Evolutionary conservation across 2,888 invertebrate species (phyloP).

Genomic region (Apotomis turbidana): DNA sequence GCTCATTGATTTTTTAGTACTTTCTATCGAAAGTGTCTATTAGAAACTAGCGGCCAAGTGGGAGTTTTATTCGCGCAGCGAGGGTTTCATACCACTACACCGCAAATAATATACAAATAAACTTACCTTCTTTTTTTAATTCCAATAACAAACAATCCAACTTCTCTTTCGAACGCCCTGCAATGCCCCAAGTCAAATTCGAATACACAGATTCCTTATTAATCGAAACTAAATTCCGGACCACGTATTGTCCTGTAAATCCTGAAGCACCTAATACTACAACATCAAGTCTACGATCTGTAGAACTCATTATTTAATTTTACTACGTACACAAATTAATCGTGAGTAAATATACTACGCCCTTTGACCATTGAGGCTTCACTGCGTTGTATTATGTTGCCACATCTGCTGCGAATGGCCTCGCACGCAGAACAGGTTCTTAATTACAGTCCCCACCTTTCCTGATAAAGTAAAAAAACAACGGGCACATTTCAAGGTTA

Average conservation of each 20-base stretch:
- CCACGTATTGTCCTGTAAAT: conserved; percentile 55
- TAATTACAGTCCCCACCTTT: too few relatives aligned
- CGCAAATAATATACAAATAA: background rate
- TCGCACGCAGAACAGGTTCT: too few relatives aligned
- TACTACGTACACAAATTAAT: background rate
- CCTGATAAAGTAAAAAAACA: too few relatives aligned
- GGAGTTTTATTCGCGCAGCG: too few relatives aligned
- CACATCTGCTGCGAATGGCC: too few relatives aligned
- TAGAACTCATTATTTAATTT: conserved; percentile 1
- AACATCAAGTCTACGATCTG: conserved; percentile 50
- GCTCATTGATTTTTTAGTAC: too few relatives aligned
- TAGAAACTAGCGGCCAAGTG: too few relatives aligned
- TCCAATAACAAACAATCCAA: conserved; percentile 53
- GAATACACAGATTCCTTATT: conserved; percentile 46
- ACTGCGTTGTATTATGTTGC: too few relatives aligned
- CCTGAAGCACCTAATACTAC: conserved; percentile 60
- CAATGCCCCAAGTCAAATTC: conserved; percentile 53
- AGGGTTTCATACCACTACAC: too few relatives aligned
- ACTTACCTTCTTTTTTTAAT: conserved; percentile 47
- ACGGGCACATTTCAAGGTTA: too few relatives aligned
- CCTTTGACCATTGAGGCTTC: too few relatives aligned
- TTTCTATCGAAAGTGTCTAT: too few relatives aligned
- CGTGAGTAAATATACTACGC: background rate
- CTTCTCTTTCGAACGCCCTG: conserved; percentile 61
- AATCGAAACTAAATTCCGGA: conserved; percentile 49